Conservation (phyloP, 2,113 vertebrate species). For the Myiopsitta monachus region DNA sequence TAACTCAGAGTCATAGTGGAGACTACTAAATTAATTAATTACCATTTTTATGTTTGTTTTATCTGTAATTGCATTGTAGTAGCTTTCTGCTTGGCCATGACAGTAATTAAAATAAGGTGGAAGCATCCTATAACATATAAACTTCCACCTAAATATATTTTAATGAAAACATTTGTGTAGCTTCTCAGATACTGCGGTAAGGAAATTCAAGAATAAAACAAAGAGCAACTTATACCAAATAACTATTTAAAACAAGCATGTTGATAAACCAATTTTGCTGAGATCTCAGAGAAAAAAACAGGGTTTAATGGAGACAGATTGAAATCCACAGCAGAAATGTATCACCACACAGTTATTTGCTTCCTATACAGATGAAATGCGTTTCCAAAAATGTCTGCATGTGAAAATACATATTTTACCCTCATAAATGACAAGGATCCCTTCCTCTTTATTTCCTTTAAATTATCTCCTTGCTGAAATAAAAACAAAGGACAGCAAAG, state of each 20-base stretch:
- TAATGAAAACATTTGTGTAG: not conserved
- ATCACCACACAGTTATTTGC: not conserved
- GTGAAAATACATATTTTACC: not conserved
- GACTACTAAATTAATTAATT: constrained; percentile 37
- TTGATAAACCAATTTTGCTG: not conserved
- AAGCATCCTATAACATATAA: not conserved
- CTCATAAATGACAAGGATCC: not conserved
- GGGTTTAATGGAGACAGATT: not conserved
- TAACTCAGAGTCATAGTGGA: not conserved
- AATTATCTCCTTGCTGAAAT: not conserved
- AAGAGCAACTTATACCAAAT: not conserved
- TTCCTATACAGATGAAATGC: not conserved
- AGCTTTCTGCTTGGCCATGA: not conserved
- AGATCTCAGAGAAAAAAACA: not conserved
- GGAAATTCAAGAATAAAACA: not conserved
- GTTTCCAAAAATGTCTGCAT: not conserved
- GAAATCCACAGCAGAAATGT: not conserved
- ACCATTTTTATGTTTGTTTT: constrained; percentile 20
- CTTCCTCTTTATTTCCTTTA: not conserved
- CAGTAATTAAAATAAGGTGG: constrained; percentile 20
- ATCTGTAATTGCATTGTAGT: constrained; percentile 26
- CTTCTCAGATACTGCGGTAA: not conserved
- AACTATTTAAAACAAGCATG: not conserved
- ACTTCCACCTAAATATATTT: not conserved
- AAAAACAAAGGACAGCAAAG: not conserved